A percentile compares a stretch with the other conserved stretches of the same genome.
Conservation (phyloP, 2,888 invertebrate species). For the Byasa hedistus region DNA sequence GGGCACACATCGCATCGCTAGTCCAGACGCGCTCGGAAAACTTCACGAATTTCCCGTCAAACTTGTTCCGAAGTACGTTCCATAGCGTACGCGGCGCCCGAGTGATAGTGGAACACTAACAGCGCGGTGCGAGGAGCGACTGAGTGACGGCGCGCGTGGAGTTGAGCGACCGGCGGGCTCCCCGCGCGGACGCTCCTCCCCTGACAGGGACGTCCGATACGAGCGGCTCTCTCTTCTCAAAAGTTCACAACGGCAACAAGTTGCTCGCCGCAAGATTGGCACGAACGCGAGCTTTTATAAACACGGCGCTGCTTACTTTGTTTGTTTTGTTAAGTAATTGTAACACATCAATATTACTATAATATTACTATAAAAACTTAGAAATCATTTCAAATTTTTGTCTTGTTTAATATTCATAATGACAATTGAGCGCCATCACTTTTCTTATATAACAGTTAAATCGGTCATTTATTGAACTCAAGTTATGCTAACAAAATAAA, state of each 20-base stretch:
- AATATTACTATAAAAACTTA: slow-evolving; percentile 6
- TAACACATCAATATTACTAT: slow-evolving; percentile 63
- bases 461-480: neutral
- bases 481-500: neutral
- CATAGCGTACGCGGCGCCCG: slow-evolving; percentile 69
- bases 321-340: slow-evolving; percentile 76
- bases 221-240: slow-evolving; percentile 56
- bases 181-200: slow-evolving; percentile 75
- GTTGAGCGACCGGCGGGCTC: slow-evolving; percentile 73
- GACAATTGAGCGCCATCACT: neutral
- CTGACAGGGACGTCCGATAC: slow-evolving; percentile 63
- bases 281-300: slow-evolving; percentile 80
- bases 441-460: neutral
- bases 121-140: slow-evolving; percentile 57
- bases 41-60: slow-evolving; percentile 77
- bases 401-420: neutral
- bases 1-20: slow-evolving; percentile 72
- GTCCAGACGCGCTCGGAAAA: slow-evolving; percentile 71
- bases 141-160: slow-evolving; percentile 64
- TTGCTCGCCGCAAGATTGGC: slow-evolving; percentile 77
- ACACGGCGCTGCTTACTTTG: slow-evolving; percentile 75
- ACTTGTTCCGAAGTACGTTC: slow-evolving; percentile 77
- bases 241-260: slow-evolving; percentile 79
- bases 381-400: neutral
- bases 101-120: slow-evolving; percentile 46